Conservation (phyloP, 2,113 vertebrate species). For the Rhynchomys soricoides region DNA sequence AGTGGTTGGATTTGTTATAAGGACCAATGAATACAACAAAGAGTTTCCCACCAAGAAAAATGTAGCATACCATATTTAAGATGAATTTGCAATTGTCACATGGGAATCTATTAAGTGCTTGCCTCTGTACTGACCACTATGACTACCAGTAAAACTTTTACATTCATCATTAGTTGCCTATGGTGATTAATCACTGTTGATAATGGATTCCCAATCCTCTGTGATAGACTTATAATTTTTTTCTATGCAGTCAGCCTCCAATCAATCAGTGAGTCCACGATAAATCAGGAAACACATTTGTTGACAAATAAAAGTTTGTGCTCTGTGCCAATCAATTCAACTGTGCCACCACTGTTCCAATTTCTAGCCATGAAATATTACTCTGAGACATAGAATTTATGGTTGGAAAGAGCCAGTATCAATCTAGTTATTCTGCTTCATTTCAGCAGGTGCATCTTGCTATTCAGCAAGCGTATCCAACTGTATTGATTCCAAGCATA, state of each 20-base stretch:
- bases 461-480: conserved; percentile 51
- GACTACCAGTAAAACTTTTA: conserved; percentile 59
- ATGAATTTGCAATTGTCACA: neutral
- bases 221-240: conserved; percentile 50
- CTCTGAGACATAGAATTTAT: conserved; percentile 72
- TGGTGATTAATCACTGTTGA: conserved; percentile 64
- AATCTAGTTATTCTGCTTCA: conserved; percentile 61
- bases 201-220: conserved; percentile 71
- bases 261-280: conserved; percentile 83
- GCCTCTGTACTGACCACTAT: conserved; percentile 56
- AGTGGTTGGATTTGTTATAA: neutral
- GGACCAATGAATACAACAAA: neutral
- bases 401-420: conserved; percentile 16
- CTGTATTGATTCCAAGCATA: conserved; percentile 34
- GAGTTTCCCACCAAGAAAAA: neutral
- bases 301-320: conserved; percentile 84
- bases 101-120: neutral
- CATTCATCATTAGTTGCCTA: conserved; percentile 64
- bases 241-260: conserved; percentile 71
- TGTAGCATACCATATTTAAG: neutral
- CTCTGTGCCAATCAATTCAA: conserved; percentile 80
- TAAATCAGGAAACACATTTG: conserved; percentile 85
- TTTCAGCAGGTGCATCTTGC: conserved; percentile 71
- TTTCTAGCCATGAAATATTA: conserved; percentile 73
- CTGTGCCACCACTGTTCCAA: conserved; percentile 67